Conservation (phyloP, 2,113 vertebrate genomes). For the Merops nubicus region DNA sequence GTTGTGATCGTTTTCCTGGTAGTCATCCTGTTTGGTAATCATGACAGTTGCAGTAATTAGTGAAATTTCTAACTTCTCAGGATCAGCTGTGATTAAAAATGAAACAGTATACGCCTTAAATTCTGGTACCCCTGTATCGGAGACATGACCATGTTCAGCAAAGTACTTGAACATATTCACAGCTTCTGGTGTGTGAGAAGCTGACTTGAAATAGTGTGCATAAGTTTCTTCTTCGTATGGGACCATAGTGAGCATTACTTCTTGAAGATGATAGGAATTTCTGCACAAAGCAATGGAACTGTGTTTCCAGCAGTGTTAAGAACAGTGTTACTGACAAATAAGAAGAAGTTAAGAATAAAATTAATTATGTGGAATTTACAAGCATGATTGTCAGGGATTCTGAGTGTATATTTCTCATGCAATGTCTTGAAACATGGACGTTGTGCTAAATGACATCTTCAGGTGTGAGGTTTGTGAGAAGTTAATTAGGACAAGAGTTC, state of each 20-base stretch:
- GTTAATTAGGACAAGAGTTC: not conserved
- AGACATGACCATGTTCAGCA: not conserved
- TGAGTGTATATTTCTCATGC: not conserved
- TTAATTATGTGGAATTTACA: not conserved
- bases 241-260: not conserved
- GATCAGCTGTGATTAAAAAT: not conserved
- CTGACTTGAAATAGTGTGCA: not conserved
- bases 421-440: not conserved
- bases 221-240: not conserved
- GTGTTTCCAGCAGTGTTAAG: not conserved
- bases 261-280: not conserved
- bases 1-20: not conserved
- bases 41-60: not conserved
- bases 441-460: not conserved
- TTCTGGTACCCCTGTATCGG: not conserved
- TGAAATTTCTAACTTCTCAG: not conserved
- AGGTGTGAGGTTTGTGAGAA: not conserved
- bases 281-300: not conserved
- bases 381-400: not conserved
- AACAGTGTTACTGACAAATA: not conserved
- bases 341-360: not conserved
- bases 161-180: not conserved
- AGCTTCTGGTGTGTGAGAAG: not conserved
- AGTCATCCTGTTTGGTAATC: not conserved
- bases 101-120: not conserved